Evolutionary conservation across 1,140 invertebrate genomes (phyloP), one percentile per base, ranked within the genome.

Genomic region (Ostrea denselamellosa): DNA sequence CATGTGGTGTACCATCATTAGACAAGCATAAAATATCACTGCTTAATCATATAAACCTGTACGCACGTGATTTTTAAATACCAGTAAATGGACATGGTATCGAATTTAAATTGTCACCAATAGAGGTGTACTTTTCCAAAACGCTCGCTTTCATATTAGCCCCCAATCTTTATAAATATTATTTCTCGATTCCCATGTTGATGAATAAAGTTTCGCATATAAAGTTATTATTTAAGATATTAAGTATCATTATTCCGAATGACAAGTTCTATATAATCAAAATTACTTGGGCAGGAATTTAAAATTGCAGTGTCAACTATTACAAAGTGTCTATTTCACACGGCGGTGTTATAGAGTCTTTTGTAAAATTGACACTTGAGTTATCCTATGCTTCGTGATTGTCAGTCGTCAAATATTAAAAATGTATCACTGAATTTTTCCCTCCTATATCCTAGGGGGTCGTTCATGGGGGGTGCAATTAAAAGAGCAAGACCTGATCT

Each of bases 341-440:
- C 68, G 68, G n/a, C 25, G 0, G 22, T 8, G 68, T 71, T 71
- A 71, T 8, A 5, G 9, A 34, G 25, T 28, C 68, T 34, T 71
- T 71, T 71, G 68, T 71, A 25, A 28, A 71, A 71, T 71, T 71
- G 68, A 71, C 68, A 71, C 68, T 28, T 28, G 22, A 71, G 68
- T 4, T 71, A 71, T 71, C 68, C 7, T 28, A 71, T 71, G 68
- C 10, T 71, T 25, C 68, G 68, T 71, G 68, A 68, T 71, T 71
- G 68, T 71, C 68, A 71, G 28, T 34, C 68, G 25, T 71, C 68
- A 71, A 71, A 71, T 71, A 44, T 28, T 71, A 71, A 71, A 71
- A 58, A 3, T 19, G 8, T 71, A 71, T 71, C 28, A 34, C 68
- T 34, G 14, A 71, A 71, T 34, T 28, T 25, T 71, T 9, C 8